Percentiles rank a stretch among this genome's conserved stretches.
These are phyloP conservation scores for Pygmarrhopalites habei DNA, from an alignment of 1,140 invertebrate species.

Conservation along the genomic window DNA sequence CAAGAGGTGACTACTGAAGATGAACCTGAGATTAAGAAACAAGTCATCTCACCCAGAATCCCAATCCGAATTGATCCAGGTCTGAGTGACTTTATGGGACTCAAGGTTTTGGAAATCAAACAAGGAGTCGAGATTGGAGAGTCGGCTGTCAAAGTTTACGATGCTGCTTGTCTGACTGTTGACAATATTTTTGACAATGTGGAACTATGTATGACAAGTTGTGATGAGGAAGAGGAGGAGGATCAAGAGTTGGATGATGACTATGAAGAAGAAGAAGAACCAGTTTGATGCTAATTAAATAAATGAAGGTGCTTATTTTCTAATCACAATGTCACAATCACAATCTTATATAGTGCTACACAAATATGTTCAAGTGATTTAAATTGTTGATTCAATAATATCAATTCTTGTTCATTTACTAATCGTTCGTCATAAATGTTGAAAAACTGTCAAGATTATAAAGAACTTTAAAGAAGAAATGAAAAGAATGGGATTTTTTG, in stretches of 20 bases:
- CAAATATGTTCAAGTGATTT: too few relatives aligned
- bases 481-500: too few relatives aligned
- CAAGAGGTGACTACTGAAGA: neutral
- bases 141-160: neutral
- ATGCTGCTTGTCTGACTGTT: neutral
- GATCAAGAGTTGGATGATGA: constrained; percentile 6
- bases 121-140: neutral
- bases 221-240: neutral
- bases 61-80: neutral
- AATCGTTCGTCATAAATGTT: too few relatives aligned
- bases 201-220: neutral
- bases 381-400: too few relatives aligned
- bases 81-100: neutral
- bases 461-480: too few relatives aligned
- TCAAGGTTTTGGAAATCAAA: neutral
- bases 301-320: too few relatives aligned
- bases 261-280: neutral
- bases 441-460: too few relatives aligned
- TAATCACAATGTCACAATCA: too few relatives aligned
- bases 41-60: neutral
- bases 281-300: too few relatives aligned
- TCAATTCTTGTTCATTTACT: too few relatives aligned
- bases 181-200: constrained; percentile 16
- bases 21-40: neutral
- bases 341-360: too few relatives aligned